Evolutionary conservation across 2,888 invertebrate genomes (phyloP), one percentile per base, ranked within the genome.

Genomic region (Anagyrus pseudococci): DNA sequence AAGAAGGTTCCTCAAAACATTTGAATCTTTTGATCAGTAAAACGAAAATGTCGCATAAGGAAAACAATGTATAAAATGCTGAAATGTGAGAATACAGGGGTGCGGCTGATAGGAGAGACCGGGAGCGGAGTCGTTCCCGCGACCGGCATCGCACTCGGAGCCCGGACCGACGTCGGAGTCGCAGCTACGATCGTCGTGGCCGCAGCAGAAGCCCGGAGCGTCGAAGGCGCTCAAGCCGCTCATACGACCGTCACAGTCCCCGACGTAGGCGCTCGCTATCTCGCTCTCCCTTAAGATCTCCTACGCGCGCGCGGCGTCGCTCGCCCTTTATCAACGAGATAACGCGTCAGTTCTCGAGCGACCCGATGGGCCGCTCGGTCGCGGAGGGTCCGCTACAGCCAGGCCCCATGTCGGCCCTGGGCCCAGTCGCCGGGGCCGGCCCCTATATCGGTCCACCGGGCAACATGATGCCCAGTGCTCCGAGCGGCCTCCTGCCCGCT

Each of bases 241-340:
- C 80, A 6, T 74, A 71, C 7, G 72, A 74, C 40, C 71, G 73
- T 48, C 67, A 70, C 17, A 72, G 71, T 23, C 68, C 67, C 7
- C 50, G 72, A 17, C 70, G 70, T 37, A 10, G 33, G 2, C 69
- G 72, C 6, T 74, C 75, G 17, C 67, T 74, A 10, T 77, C 75
- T 66, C 74, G 68, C 15, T 70, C 68, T n/a, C 70, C 73, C 1
- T 73, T 73, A 54, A 72, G 76, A 58, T 77, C 80, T 0, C 67
- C 73, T 2, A 74, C 73, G 22, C 76, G 80, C 0, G 19, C 61
- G 25, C 71, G 80, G 22, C 78, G 77, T 56, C 75, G 80, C 20
- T 80, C 80, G 29, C 80, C 80, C 0, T 80, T 80, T 56, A 76
- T 80, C 65, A 78, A 80, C 58, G 80, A 80, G 64, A 70, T 81